These are phyloP conservation scores for Uropetala carovei DNA, from an alignment of 2,888 invertebrate genomes.

Conservation along the genomic window DNA sequence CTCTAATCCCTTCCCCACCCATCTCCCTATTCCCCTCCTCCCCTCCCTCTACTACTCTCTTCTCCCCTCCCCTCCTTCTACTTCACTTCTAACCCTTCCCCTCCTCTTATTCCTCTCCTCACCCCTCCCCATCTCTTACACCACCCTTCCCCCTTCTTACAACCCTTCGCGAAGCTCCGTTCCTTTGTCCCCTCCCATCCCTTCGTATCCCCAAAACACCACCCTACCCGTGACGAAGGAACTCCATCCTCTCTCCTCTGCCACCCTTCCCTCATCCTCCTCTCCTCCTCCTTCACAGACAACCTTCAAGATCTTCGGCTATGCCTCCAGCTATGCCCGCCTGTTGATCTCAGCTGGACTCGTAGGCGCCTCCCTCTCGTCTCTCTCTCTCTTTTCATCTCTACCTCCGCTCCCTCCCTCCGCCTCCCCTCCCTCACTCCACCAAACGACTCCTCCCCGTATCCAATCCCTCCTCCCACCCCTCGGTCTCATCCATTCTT, in stretches of 20 bases:
- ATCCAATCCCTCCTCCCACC: too few species aligned
- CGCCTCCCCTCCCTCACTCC: neutral
- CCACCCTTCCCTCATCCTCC: too few species aligned
- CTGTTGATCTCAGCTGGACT: conserved; percentile 24
- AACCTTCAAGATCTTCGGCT: neutral
- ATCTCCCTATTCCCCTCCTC: neutral
- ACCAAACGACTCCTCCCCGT: neutral
- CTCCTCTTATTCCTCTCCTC: neutral
- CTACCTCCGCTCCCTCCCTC: neutral
- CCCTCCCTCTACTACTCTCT: neutral
- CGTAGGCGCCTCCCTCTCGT: neutral
- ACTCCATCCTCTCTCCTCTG: too few species aligned
- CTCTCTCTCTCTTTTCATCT: conserved; percentile 1
- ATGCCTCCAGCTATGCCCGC: neutral
- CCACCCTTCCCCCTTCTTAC: too few species aligned
- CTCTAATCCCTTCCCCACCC: neutral
- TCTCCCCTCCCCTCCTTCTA: neutral
- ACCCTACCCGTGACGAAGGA: too few species aligned
- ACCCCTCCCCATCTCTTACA: neutral
- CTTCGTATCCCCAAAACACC: too few species aligned
- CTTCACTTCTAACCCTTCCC: too few species aligned
- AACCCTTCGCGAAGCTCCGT: neutral
- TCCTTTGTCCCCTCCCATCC: neutral
- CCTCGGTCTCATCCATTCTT: too few species aligned
- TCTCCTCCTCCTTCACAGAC: neutral